Percentiles rank a stretch among this genome's conserved stretches.
phyloP scores from a whole-genome alignment of 1,140 invertebrate genomes.

The Probaryconus sp. region DNA sequence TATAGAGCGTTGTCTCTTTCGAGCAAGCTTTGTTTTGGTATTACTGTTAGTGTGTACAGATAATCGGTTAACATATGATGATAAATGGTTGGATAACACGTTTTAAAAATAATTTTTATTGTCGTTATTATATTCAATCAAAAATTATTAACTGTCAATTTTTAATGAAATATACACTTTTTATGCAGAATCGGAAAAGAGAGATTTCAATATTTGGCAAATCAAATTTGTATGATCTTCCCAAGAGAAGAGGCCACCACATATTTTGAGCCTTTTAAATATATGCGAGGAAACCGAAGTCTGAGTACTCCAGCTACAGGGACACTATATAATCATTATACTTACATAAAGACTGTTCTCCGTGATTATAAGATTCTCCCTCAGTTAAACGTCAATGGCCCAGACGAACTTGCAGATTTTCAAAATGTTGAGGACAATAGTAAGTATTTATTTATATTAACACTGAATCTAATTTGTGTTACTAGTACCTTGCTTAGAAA shows the following conservation, averaged over 20 bases:
- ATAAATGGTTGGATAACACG: too few species aligned
- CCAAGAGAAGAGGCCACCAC: neutral
- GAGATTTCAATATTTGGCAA: constrained; percentile 10
- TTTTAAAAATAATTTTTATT: too few species aligned
- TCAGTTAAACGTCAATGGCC: neutral
- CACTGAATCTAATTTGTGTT: too few species aligned
- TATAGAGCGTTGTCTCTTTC: too few species aligned
- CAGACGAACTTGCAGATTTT: too few species aligned
- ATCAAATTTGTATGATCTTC: constrained; percentile 2
- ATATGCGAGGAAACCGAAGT: constrained; percentile 1
- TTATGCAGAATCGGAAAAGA: constrained; percentile 7
- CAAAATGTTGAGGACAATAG: too few species aligned
- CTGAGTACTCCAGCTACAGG: neutral
- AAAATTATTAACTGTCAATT: neutral
- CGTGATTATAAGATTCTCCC: neutral
- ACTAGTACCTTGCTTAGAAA: too few species aligned
- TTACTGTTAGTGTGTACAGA: too few species aligned
- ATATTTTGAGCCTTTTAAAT: constrained; percentile 8
- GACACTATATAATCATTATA: constrained; percentile 10
- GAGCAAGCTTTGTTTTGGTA: too few species aligned
- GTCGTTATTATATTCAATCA: neutral
- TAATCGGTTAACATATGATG: too few species aligned
- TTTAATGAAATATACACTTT: constrained; percentile 1
- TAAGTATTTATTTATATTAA: too few species aligned
- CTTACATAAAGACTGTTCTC: constrained; percentile 3